Conservation (phyloP, 2,888 invertebrate genomes). For the Eueremaeus valkanovi region DNA sequence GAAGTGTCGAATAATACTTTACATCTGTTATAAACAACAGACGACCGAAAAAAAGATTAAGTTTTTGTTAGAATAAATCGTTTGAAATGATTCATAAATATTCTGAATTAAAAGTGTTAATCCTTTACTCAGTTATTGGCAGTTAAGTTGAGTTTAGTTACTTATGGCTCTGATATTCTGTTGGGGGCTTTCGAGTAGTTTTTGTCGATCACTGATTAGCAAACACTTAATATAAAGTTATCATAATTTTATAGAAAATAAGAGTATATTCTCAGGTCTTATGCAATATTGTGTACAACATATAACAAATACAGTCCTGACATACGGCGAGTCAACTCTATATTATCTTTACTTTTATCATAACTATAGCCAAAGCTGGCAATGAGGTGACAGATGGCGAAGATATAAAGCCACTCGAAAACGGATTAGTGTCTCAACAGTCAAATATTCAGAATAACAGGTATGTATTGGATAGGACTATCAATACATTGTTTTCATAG, state of each 20-base stretch:
- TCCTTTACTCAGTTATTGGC: constrained; percentile 28
- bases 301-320: neutral
- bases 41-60: constrained; percentile 32
- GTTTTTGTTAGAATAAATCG: constrained; percentile 19
- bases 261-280: neutral
- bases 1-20: constrained; percentile 27
- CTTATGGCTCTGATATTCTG: too few species aligned
- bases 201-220: neutral
- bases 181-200: neutral
- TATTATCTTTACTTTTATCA: constrained; percentile 28
- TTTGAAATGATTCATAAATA: constrained; percentile 21
- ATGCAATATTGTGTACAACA: constrained; percentile 2
- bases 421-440: constrained; percentile 32
- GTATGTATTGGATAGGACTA: neutral
- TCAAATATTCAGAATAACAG: constrained; percentile 35
- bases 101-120: constrained; percentile 21
- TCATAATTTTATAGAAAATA: neutral
- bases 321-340: constrained; percentile 25
- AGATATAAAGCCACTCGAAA: constrained; percentile 36
- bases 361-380: constrained; percentile 24
- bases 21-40: constrained; percentile 25
- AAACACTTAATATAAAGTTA: constrained; percentile 5
- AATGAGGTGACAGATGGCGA: constrained; percentile 32
- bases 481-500: constrained; percentile 25
- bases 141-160: constrained; percentile 8